These are phyloP conservation scores for Tylochromis polylepis DNA, from an alignment of 2,113 vertebrate genomes.

Conservation along the genomic window DNA sequence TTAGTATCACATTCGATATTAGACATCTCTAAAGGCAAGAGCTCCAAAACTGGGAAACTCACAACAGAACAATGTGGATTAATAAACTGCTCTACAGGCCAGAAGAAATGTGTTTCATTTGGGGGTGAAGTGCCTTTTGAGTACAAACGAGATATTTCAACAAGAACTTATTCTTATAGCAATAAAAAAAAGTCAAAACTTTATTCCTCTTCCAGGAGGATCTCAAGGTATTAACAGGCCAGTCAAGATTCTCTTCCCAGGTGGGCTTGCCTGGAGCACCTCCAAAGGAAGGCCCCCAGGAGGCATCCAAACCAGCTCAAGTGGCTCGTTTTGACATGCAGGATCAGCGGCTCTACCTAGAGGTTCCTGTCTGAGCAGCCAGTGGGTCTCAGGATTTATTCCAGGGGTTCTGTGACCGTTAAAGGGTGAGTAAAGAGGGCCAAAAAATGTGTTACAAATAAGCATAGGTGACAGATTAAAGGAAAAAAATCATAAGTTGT, in stretches of 20 bases:
- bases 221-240: background rate
- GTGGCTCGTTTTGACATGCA: background rate
- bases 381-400: background rate
- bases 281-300: background rate
- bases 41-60: background rate
- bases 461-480: background rate
- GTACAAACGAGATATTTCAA: background rate
- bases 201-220: background rate
- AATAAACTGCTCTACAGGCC: too few relatives aligned
- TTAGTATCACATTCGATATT: background rate
- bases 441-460: background rate
- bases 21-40: background rate
- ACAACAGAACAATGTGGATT: background rate
- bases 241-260: background rate
- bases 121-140: background rate
- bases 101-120: background rate
- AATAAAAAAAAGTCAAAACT: background rate
- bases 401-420: background rate
- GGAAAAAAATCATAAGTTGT: background rate
- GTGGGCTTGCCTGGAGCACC: background rate
- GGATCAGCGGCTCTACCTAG: fast-evolving
- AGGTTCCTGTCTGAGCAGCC: background rate
- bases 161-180: background rate
- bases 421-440: background rate
- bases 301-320: background rate